Base-by-base conservation (phyloP, 2,113 vertebrate genomes). In the Corythornis vintsioides region DNA sequence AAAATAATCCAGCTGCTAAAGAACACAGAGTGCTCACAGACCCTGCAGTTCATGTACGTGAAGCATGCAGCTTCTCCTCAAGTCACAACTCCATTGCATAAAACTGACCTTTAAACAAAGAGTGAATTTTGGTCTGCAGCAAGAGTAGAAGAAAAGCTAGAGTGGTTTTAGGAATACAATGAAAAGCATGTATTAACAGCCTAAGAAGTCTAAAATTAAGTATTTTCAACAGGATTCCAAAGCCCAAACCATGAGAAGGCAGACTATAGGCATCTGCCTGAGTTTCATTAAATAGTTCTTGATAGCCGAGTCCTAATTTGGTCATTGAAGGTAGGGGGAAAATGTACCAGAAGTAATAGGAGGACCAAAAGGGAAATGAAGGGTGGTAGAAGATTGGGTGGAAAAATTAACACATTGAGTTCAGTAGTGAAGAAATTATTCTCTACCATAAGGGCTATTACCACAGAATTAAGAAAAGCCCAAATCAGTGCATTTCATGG, bases 351-450 rank as follows among this genome's bases (percentile, higher is more conserved):
- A 96, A 95, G 74, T 52, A 31, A 91, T 55, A 59, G 42, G 57
- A 56, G 84, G 19, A 33, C 78, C 75, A 45, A 87, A 87, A 90
- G 81, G 83, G 92, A 96, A 93, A 96, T 88, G 93, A 87, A 86
- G 79, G 83, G 75, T 63, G 45, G 64, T n/a, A 92, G 82, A 96
- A 94, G 92, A 86, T 74, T 52, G 74, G 47, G 60, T 84, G 73
- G 87, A 88, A 96, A 95, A 95, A 90, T 93, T 45, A 91, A 78
- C 45, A 64, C 15, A 73, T 66, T 4, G 0, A 53, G 48, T 66
- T 79, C 66, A 77, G 38, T 66, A 57, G 16, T 8, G 33, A 89
- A 70, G 52, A 93, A 94, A 94, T 90, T 72, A 48, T 81, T 52
- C 64, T 61, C 59, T 22, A 35, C 42, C 42, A 17, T 19, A 52